Evolutionary conservation across 2,797 vertebrate species (phyloP).

Genomic region (Siniperca obscura): DNA sequence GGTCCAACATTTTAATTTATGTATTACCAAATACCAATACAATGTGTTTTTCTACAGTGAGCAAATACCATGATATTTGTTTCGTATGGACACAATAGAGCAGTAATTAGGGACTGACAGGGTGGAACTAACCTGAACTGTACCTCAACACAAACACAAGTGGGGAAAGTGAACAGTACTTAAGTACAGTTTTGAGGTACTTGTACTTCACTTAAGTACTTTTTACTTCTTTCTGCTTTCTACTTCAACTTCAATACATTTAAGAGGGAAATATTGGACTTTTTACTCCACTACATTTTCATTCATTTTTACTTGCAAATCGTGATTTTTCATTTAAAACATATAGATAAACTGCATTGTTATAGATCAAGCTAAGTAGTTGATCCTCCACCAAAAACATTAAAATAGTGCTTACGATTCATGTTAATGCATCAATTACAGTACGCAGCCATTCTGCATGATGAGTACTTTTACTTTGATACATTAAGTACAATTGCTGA

Average conservation of each 20-base stretch:
- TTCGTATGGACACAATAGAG: slow-evolving; percentile 1
- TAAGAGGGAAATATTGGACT: too few relatives aligned
- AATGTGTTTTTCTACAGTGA: background rate
- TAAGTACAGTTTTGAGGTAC: too few relatives aligned
- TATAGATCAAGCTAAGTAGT: background rate
- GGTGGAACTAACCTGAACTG: background rate
- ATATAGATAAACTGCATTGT: background rate
- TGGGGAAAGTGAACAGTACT: background rate
- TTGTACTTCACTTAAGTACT: background rate
- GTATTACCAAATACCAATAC: background rate
- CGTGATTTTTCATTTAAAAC: background rate
- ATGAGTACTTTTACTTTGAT: too few relatives aligned
- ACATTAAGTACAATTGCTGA: too few relatives aligned
- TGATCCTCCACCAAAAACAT: too few relatives aligned
- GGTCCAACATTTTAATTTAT: slow-evolving; percentile 16
- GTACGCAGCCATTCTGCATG: too few relatives aligned
- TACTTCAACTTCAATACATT: too few relatives aligned
- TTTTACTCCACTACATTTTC: background rate
- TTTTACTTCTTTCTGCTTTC: background rate
- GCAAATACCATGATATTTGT: background rate
- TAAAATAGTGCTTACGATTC: too few relatives aligned
- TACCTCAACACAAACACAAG: background rate
- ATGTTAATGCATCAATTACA: too few relatives aligned
- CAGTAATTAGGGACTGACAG: background rate
- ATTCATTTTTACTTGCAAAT: background rate